Evolutionary conservation across 2,797 vertebrate species (phyloP).

Genomic region (Phrynocephalus forsythii): DNA sequence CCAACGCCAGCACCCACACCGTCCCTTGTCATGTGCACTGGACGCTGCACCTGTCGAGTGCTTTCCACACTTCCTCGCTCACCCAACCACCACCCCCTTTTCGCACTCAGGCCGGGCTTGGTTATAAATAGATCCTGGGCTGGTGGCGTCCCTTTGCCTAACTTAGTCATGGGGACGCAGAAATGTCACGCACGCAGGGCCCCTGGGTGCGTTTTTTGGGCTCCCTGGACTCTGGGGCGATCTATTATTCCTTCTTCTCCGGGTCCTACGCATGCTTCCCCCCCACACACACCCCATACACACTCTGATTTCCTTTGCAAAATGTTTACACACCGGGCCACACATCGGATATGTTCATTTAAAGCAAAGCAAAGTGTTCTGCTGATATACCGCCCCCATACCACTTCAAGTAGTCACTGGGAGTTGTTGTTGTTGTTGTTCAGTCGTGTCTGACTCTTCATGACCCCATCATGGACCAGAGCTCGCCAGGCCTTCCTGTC

Average conservation of each 20-base stretch:
- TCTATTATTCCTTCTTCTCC: neutral
- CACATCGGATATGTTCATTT: no score
- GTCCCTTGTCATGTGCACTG: constrained; percentile 38
- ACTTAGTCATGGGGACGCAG: constrained; percentile 74
- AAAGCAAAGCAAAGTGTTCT: no score
- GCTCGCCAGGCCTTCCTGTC: no score
- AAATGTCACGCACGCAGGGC: constrained; percentile 55
- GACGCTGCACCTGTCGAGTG: constrained; percentile 66
- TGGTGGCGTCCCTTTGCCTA: constrained; percentile 72
- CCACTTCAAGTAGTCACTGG: no score
- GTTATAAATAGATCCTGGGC: constrained; percentile 68
- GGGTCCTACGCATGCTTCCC: neutral
- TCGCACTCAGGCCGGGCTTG: accelerated
- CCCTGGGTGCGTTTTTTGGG: neutral
- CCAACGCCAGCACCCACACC: no score
- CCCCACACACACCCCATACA: no score
- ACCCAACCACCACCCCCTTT: neutral
- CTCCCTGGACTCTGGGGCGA: neutral
- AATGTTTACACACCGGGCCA: no score
- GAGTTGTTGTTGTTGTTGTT: no score
- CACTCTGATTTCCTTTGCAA: no score
- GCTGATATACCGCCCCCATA: no score
- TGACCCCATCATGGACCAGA: no score
- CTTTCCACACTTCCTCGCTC: neutral
- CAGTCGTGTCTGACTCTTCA: no score